Evolutionary conservation across 2,888 invertebrate species (phyloP).

Genomic region (Cheilosia grossa): DNA sequence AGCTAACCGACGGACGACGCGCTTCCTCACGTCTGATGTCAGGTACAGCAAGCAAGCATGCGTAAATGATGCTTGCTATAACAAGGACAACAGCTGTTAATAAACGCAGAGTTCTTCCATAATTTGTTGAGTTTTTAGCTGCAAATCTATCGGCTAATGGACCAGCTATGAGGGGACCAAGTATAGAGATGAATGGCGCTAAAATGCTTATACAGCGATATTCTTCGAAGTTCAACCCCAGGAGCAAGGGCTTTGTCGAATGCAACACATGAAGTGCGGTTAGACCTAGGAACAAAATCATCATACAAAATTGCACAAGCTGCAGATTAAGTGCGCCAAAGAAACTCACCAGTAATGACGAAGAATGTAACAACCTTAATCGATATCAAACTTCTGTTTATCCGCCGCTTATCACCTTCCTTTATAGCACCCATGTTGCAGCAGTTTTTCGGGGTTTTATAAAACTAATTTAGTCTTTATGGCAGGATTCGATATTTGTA

Average conservation of each 20-base stretch:
- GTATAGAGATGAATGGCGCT: slow-evolving; percentile 90
- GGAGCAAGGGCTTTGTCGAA: slow-evolving; percentile 85
- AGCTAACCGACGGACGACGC: slow-evolving; percentile 86
- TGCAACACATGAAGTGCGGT: slow-evolving; percentile 93
- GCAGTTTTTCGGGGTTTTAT: background rate
- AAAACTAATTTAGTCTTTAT: slow-evolving; percentile 57
- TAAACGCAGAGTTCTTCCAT: slow-evolving; percentile 87
- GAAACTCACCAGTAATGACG: slow-evolving; percentile 88
- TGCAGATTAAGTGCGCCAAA: background rate
- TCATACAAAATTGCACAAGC: background rate
- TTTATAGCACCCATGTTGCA: slow-evolving; percentile 79
- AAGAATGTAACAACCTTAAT: slow-evolving; percentile 92
- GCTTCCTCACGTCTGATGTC: slow-evolving; percentile 86
- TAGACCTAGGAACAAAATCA: slow-evolving; percentile 86
- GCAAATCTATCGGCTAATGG: slow-evolving; percentile 88
- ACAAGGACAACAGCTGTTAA: slow-evolving; percentile 88
- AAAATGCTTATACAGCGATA: slow-evolving; percentile 90
- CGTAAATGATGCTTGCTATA: slow-evolving; percentile 88
- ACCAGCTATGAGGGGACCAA: slow-evolving; percentile 91
- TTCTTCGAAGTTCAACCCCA: slow-evolving; percentile 89
- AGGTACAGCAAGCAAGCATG: slow-evolving; percentile 87
- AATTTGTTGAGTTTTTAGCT: slow-evolving; percentile 81
- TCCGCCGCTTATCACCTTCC: slow-evolving; percentile 81
- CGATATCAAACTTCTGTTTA: slow-evolving; percentile 89
- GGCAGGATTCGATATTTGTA: slow-evolving; percentile 64